A percentile compares a stretch with the other conserved stretches of the same genome.
phyloP scores from a whole-genome alignment of 2,888 invertebrate genomes.

The Spisula solida region DNA sequence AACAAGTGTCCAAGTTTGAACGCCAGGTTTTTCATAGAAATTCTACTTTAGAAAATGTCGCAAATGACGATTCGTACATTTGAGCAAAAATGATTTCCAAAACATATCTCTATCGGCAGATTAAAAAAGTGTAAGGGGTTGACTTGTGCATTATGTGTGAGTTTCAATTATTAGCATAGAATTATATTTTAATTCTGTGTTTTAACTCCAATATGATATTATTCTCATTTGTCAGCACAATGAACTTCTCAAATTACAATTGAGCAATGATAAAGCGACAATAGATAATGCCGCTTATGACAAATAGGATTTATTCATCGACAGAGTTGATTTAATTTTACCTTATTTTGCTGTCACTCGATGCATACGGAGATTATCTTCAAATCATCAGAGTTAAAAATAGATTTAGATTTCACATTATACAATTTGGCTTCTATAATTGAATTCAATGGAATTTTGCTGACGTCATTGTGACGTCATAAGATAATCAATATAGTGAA shows the following conservation, averaged over 20 bases:
- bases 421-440: background rate
- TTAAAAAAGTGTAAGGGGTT: background rate
- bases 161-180: background rate
- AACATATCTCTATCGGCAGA: too few relatives aligned
- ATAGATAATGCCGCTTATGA: background rate
- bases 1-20: too few relatives aligned
- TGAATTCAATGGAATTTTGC: background rate
- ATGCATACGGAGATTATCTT: slow-evolving; percentile 5
- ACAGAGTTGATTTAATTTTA: background rate
- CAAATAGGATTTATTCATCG: background rate
- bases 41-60: too few relatives aligned
- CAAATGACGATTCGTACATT: too few relatives aligned
- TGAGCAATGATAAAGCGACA: background rate
- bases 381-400: background rate
- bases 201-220: background rate
- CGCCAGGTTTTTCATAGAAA: too few relatives aligned
- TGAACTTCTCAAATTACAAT: background rate
- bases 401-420: background rate
- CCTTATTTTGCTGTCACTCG: background rate
- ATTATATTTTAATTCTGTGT: background rate
- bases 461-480: background rate
- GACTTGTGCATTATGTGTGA: background rate
- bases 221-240: background rate
- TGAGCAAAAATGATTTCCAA: too few relatives aligned
- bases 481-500: background rate